These are phyloP conservation scores for Bagarius yarrelli DNA, from an alignment of 2,113 vertebrate species.

Conservation along the genomic window DNA sequence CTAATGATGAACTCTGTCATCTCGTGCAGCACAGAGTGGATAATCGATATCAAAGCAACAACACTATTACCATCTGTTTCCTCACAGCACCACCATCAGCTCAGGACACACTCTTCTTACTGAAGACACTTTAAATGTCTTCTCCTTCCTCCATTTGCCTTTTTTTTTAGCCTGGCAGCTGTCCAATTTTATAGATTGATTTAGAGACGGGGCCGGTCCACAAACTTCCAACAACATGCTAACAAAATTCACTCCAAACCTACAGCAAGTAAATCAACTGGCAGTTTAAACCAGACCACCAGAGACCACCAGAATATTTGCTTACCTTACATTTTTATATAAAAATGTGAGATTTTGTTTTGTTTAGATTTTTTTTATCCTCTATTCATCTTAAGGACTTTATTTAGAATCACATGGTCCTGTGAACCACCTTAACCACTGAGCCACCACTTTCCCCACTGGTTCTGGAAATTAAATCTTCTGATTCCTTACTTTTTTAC, in stretches of 20 bases:
- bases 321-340: no score
- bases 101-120: not conserved
- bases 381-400: no score
- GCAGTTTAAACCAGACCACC: no score
- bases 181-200: not conserved
- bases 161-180: not conserved
- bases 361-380: no score
- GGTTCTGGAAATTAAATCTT: not conserved
- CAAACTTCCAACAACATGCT: not conserved
- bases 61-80: slow-evolving; percentile 10
- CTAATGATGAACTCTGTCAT: slow-evolving; percentile 34
- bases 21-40: slow-evolving; percentile 9
- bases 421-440: not conserved
- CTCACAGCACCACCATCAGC: slow-evolving; percentile 10
- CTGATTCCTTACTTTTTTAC: not conserved
- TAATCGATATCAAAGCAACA: slow-evolving; percentile 41
- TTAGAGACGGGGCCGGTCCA: not conserved
- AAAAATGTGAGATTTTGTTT: no score
- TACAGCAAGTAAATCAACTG: not conserved
- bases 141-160: not conserved
- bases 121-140: not conserved
- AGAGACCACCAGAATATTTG: no score
- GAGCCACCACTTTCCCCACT: not conserved
- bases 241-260: not conserved
- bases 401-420: no score